Evolutionary conservation across 2,888 invertebrate species (phyloP), one percentile per base, ranked within the genome.

Genomic region (Campopleginae sp.): DNA sequence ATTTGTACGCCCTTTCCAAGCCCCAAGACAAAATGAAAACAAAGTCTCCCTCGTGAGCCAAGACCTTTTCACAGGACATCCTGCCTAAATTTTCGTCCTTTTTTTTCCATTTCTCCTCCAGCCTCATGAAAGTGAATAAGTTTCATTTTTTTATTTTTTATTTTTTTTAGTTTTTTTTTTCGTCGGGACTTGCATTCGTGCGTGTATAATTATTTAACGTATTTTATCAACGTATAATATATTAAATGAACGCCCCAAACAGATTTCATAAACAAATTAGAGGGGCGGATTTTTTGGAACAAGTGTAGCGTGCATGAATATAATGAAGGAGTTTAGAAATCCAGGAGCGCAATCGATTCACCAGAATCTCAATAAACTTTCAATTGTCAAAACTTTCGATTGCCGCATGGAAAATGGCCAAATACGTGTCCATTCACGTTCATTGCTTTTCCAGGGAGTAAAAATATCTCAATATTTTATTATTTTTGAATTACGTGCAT

Each of bases 121-220:
- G 19, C 42, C 12, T 54, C 0, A 54, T 23, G 8, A 23, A 51
- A 31, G n/a, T 23, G 27, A 42, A 54, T 42, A 38, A n/a, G 19
- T 54, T 80, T 27, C 6, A 38, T 6, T 38, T 38, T 38, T 38
- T 38, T 38, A 38, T 38, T 38, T 38, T 6, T 38, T n/a, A n/a
- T 38, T 38, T 72, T 42, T 63, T 46, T 23, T n/a, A 23, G n/a
- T 42, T 65, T 38, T 48, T 48, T 23, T 23, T 77, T 27, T 46
- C n/a, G 31, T 17, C 51, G 27, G 17, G 10, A 51, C 42, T 48
- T 23, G 58, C 70, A 66, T 48, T 44, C 58, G 54, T 65, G 79
- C 75, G 79, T 78, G 77, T 84, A 84, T 81, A 84, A 80, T 78
- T 81, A 81, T 82, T 81, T 63, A 65, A 46, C 65, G 66, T 42